Evolutionary conservation across 1,140 invertebrate species (phyloP), one percentile per base, ranked within the genome.

Genomic region (Laupala kohalensis): DNA sequence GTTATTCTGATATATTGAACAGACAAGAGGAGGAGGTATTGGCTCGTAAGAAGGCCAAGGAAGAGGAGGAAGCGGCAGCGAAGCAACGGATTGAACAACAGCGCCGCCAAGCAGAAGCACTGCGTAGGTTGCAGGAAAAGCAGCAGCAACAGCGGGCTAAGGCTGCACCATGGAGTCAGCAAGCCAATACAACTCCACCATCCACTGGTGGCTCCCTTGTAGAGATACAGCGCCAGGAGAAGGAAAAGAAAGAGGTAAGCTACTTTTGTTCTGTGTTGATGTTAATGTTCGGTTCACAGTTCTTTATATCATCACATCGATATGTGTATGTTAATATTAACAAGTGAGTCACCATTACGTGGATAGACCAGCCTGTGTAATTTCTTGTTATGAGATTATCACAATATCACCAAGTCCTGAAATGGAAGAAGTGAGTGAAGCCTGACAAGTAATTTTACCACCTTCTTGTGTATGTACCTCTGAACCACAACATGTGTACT

Each of bases 81-180:
- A n/a, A n/a, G n/a, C 77, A 76, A 75, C 73, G 74, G 70, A 72
- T 71, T 74, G 73, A 77, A 74, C 72, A 79, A 64, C 77, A 80
- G 67, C 76, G 75, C 13, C 76, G 77, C 25, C 80, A 81, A 73
- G 75, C 79, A 26, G 76, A 79, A 71, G 76, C 76, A 2, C 67
- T 78, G 26, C 71, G 76, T 25, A 73, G 75, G 62, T 69, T 78
- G n/a, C 77, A 78, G 74, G 77, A 80, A 71, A 75, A 75, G 69
- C 76, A 74, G 71, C 77, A 78, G 74, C 76, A 80, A 71, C 76
- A 76, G 67, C 74, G 72, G 72, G 75, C 76, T n/a, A 78, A 77
- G 53, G 71, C 73, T 26, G 69, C 73, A 2, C 69, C 70, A 25
- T 71, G 72, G 69, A 69, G 72, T 37, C 73, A 75, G 28, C 73